A percentile compares a stretch with the other conserved stretches of the same genome.
These are phyloP conservation scores for Parapristionchus giblindavisi DNA, from an alignment of 2,888 invertebrate genomes.

Conservation along the genomic window DNA sequence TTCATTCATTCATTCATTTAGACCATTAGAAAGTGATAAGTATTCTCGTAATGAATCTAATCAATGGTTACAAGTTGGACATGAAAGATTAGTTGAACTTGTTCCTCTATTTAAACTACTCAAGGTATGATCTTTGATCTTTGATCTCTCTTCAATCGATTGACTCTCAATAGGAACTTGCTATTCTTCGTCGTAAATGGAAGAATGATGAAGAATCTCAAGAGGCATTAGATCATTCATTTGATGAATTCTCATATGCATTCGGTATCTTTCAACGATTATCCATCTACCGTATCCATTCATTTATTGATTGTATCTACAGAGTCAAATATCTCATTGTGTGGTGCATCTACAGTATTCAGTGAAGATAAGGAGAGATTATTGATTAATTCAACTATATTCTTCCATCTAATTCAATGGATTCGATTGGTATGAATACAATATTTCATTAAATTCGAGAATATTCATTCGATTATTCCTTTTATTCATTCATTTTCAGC, in stretches of 20 bases:
- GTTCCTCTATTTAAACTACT: conserved; percentile 42
- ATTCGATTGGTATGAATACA: conserved; percentile 11
- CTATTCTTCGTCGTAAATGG: conserved; percentile 46
- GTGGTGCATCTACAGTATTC: neutral
- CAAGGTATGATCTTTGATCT: conserved; percentile 15
- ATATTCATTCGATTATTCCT: neutral
- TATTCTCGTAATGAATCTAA: conserved; percentile 7
- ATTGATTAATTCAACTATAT: conserved; percentile 30
- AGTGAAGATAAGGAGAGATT: neutral
- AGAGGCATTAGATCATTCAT: conserved; percentile 39
- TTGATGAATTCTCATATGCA: conserved; percentile 39
- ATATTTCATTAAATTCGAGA: neutral
- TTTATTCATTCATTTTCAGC: neutral
- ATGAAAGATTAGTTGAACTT: conserved; percentile 39
- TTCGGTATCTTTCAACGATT: conserved; percentile 38
- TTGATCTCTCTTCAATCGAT: conserved; percentile 28
- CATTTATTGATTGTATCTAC: neutral
- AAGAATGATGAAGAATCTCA: conserved; percentile 46
- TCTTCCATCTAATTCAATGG: conserved; percentile 33
- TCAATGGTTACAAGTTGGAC: conserved; percentile 39
- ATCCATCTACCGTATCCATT: neutral
- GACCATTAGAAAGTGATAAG: conserved; percentile 38
- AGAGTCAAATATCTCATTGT: conserved; percentile 36
- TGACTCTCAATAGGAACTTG: conserved; percentile 41
- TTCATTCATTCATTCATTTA: neutral